phyloP scores from a whole-genome alignment of 2,113 vertebrate genomes.

The Petrocephalus microphthalmus region DNA sequence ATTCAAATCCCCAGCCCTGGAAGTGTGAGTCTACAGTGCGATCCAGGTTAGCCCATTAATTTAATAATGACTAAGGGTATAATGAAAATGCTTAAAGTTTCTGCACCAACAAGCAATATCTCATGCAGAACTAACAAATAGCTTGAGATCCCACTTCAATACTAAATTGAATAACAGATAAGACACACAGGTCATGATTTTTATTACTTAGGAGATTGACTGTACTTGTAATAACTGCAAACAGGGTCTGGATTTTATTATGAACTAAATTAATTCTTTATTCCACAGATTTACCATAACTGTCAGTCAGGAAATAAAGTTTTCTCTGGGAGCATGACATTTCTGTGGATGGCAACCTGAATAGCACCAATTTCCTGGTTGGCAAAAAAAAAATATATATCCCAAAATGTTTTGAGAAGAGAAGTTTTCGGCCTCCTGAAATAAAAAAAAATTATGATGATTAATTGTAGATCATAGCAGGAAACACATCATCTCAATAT shows the following conservation, averaged over 20 bases:
- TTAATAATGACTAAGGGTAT: not conserved
- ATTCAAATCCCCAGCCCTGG: not conserved
- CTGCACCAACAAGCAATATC: not conserved
- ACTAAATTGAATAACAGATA: not conserved
- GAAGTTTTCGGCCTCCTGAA: not conserved
- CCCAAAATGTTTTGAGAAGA: not conserved
- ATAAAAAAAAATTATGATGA: not conserved
- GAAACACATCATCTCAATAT: not conserved
- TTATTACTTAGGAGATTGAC: not conserved
- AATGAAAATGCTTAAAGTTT: not conserved
- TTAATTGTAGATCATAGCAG: not conserved
- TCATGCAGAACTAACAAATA: not conserved
- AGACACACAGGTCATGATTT: not conserved
- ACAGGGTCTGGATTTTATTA: not conserved
- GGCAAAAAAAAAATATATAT: not conserved
- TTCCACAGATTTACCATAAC: not conserved
- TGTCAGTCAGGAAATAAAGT: not conserved
- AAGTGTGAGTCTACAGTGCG: not conserved
- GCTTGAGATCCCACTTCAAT: not conserved
- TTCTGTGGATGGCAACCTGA: not conserved
- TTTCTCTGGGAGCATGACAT: not conserved
- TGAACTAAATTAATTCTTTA: not conserved
- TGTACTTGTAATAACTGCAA: not conserved
- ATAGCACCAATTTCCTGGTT: not conserved
- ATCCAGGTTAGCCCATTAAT: not conserved